Evolutionary conservation across 2,113 vertebrate species (phyloP), one percentile per base, ranked within the genome.

Genomic region (Perccottus glenii): DNA sequence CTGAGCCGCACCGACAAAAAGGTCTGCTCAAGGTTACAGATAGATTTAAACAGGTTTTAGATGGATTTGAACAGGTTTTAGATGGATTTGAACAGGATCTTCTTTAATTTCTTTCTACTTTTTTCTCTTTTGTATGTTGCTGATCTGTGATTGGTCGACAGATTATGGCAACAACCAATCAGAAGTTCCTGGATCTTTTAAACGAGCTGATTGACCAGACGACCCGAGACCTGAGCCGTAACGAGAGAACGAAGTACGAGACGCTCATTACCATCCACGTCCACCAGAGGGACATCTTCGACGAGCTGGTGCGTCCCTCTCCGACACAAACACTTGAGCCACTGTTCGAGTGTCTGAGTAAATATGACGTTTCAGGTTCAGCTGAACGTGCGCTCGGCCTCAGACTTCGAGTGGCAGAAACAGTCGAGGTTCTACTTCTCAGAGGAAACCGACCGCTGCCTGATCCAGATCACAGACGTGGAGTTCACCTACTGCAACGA

Each of bases 351-450:
- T 0, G 9, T 19, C 11, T 44, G 8, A 11, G 2, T 38, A 0
- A 19, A 3, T 57, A 9, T 6, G 50, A 32, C 62, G 5, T 45
- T 1, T 42, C 86, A 98, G 96, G 94, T 96, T 68, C 91, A 79
- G 84, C 90, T 95, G 93, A 92, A 95, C 64, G 92, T 98, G 75
- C 91, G 82, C 15, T 91, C 93, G 1, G 68, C 79, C 0, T 84
- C 82, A 4, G 95, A 98, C 88, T 98, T 98, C 70, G 96, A 97
- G 81, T 98, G 96, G 96, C 88, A 95, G 53, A 98, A 98, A 72
- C 96, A 97, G 85, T 94, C 92, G 3, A 85, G 96, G 70, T 96
- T 98, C 85, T 97, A 97, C 88, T 97, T 94, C 82, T 84, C 93
- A 45, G 94, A 96, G 71, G 94, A 97, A 56, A 55, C 87, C 0